Percentiles rank a stretch among this genome's conserved stretches.
These are phyloP conservation scores for Lethenteron reissneri DNA, from an alignment of 2,113 vertebrate species.

Conservation along the genomic window DNA sequence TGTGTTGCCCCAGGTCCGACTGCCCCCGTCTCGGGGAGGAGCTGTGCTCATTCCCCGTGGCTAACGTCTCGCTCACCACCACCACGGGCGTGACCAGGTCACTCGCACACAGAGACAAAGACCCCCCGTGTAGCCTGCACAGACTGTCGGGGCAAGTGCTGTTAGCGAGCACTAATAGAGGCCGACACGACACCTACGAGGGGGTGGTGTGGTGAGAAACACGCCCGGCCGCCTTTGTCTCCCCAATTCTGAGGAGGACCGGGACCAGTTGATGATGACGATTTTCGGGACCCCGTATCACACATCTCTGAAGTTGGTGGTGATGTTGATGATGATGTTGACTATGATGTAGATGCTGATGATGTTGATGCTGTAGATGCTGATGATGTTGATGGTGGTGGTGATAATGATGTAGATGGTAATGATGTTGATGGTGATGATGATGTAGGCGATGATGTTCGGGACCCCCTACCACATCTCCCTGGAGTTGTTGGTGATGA, in stretches of 20 bases:
- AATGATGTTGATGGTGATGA: not conserved
- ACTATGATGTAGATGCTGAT: too few species aligned
- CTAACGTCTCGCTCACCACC: conserved; percentile 37
- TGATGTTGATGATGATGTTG: too few species aligned
- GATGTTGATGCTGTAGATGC: too few species aligned
- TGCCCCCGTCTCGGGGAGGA: conserved; percentile 25
- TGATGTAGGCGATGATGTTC: conserved; percentile 38
- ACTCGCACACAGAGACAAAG: too few species aligned
- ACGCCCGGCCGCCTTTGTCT: not conserved
- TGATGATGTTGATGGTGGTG: too few species aligned
- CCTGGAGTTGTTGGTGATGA: conserved; percentile 27
- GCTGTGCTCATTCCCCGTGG: conserved; percentile 41
- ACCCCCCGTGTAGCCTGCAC: conserved; percentile 7
- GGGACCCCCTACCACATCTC: conserved; percentile 43
- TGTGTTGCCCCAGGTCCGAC: conserved; percentile 24
- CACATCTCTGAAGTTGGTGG: conserved; percentile 37
- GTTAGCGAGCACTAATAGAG: too few species aligned
- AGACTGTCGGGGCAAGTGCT: too few species aligned
- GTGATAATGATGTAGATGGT: too few species aligned
- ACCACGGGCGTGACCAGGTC: not conserved
- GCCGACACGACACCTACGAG: too few species aligned
- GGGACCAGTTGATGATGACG: conserved; percentile 26
- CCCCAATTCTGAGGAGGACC: not conserved
- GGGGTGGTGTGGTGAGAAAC: not conserved
- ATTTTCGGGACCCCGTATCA: conserved; percentile 46